Base-by-base conservation (phyloP, 2,797 vertebrate genomes). In the Muraenolepis orangiensis region DNA sequence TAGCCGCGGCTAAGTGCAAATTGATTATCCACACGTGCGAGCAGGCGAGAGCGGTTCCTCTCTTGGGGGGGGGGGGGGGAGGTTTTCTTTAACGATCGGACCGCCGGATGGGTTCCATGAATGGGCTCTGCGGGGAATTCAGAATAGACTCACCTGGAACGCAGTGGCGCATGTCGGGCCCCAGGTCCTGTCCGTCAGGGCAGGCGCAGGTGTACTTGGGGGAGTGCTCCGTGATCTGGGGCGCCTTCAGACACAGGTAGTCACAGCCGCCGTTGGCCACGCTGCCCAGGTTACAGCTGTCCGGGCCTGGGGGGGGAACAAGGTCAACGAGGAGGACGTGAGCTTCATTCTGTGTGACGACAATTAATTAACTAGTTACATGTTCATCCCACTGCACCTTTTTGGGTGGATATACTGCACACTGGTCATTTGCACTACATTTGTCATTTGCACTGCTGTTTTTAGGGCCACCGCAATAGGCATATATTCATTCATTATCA, bases 151-250 rank as follows among this genome's bases (percentile, higher is more conserved):
- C 90, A 98, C 97, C 95, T 91, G 93, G 94, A 71, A 95, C 94
- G 80, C 98, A 99, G 73, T 92, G 94, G 71, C 96, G 96, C 95
- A 95, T 98, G 80, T 99, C 96, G 0, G 94, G 95, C 28, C 95
- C 96, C 91, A 97, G 93, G 91, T 95, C 96, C 92, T 95, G 95
- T 1, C 95, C 93, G 29, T 98, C 95, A 4, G 98, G 96, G 87
- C 98, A 99, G 85, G 96, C 96, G 75, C 98, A 99, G 0, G 97
- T 98, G 82, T 97, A 99, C 85, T 96, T 98, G 74, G 96, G 96
- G 1, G 98, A 99, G 77, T 96, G 95, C 75, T 95, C 92, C 0
- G 95, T 96, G 88, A 95, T 95, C 90, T 98, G 96, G 6, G 98
- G 98, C 70, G 98, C 98, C 77, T 97, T 95, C 36, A 99, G 96